Percentiles rank a stretch among this genome's conserved stretches.
Evolutionary conservation across 2,888 invertebrate species (phyloP).

Genomic region (Dynastes maya): DNA sequence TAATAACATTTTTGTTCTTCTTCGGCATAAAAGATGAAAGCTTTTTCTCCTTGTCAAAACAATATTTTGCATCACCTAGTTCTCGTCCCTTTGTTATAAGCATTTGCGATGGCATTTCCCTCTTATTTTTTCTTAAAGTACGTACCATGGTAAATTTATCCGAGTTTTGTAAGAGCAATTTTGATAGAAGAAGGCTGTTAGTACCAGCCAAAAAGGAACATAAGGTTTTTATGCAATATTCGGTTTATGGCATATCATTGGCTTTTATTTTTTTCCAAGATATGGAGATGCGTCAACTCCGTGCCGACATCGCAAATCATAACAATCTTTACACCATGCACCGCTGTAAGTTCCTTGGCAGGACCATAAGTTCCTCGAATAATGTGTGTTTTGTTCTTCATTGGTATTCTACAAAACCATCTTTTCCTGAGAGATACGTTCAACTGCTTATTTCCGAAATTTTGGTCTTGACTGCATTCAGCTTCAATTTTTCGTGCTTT

Average conservation of each 20-base stretch:
- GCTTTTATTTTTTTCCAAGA: background rate
- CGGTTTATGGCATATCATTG: background rate
- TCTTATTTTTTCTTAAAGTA: background rate
- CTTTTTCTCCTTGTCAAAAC: background rate
- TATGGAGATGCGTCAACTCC: background rate
- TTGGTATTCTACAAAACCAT: too few species aligned
- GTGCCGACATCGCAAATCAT: background rate
- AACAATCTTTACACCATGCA: background rate
- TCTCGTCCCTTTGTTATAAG: background rate
- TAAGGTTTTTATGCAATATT: background rate
- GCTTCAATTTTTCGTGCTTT: too few species aligned
- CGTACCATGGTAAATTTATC: background rate
- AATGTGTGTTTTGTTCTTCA: too few species aligned
- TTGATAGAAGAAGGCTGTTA: too few species aligned
- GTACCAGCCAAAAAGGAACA: too few species aligned
- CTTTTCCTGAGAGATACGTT: too few species aligned
- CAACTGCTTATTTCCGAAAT: too few species aligned
- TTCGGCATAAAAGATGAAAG: background rate
- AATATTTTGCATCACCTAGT: background rate
- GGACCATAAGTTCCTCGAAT: too few species aligned
- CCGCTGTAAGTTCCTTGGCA: background rate
- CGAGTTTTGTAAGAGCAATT: background rate
- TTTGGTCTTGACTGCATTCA: too few species aligned
- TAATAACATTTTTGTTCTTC: background rate
- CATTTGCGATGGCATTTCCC: background rate